Evolutionary conservation across 2,797 vertebrate species (phyloP).

Genomic region (Chaetodon trifasciatus): DNA sequence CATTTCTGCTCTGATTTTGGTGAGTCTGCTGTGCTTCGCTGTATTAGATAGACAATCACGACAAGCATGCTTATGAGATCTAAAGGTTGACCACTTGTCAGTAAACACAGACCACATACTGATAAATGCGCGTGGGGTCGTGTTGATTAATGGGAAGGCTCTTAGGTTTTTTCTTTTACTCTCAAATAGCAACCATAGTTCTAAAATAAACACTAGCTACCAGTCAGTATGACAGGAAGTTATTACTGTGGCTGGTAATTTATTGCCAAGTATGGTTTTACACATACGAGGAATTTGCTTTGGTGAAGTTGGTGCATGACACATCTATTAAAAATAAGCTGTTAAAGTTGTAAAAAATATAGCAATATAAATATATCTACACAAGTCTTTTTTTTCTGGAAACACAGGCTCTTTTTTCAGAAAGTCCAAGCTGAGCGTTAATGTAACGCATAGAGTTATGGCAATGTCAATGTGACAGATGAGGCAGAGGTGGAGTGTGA

Average conservation of each 20-base stretch:
- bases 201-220: background rate
- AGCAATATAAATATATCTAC: too few species aligned
- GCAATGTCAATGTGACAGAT: too few species aligned
- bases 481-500: too few species aligned
- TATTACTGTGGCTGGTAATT: background rate
- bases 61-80: conserved; percentile 1
- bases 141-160: background rate
- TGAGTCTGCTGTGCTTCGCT: background rate
- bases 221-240: background rate
- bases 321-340: too few species aligned
- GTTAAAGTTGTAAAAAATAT: too few species aligned
- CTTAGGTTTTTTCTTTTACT: background rate
- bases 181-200: background rate
- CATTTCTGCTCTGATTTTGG: background rate
- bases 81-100: conserved; percentile 21
- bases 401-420: too few species aligned
- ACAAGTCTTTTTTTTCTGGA: too few species aligned
- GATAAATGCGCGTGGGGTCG: background rate
- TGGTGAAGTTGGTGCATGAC: too few species aligned
- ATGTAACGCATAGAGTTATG: too few species aligned
- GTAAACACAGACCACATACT: conserved; percentile 1
- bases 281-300: too few species aligned
- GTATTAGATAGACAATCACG: background rate
- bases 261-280: too few species aligned
- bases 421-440: too few species aligned